phyloP scores from a whole-genome alignment of 2,888 invertebrate species.

The Chromoteleia sp. region DNA sequence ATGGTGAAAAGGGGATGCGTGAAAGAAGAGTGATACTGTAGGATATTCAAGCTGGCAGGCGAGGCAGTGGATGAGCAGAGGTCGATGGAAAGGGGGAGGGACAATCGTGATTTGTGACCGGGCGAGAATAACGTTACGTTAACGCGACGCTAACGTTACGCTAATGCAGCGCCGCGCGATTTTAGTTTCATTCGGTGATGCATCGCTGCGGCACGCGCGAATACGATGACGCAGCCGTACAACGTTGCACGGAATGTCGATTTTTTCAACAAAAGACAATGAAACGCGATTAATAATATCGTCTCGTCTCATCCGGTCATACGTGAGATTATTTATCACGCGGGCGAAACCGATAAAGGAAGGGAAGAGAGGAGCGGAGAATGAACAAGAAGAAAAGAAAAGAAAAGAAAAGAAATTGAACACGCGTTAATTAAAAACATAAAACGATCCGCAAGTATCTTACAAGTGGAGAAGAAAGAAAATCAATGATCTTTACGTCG shows the following conservation, averaged over 20 bases:
- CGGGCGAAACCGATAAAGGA: neutral
- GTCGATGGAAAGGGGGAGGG: conserved; percentile 60
- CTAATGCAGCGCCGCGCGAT: conserved; percentile 60
- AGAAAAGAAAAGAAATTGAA: neutral
- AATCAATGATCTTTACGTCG: conserved; percentile 29
- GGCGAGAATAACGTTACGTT: conserved; percentile 67
- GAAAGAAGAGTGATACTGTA: conserved; percentile 60
- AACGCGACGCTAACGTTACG: conserved; percentile 65
- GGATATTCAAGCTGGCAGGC: conserved; percentile 61
- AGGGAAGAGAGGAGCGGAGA: neutral
- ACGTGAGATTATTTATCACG: neutral
- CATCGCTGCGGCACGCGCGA: conserved; percentile 81
- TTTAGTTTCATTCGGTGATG: conserved; percentile 79
- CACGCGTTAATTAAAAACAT: conserved; percentile 9
- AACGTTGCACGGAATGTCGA: conserved; percentile 21
- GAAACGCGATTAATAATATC: conserved; percentile 19
- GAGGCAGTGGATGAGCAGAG: conserved; percentile 58
- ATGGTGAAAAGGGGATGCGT: conserved; percentile 43
- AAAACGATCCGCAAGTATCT: neutral
- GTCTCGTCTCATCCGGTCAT: neutral
- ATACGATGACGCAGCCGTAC: conserved; percentile 58
- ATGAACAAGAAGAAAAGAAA: neutral
- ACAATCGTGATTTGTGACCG: conserved; percentile 66
- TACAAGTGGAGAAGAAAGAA: neutral
- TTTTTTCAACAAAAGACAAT: conserved; percentile 12